Conservation (phyloP, 2,113 vertebrate genomes). For the Amblyornis subalaris region DNA sequence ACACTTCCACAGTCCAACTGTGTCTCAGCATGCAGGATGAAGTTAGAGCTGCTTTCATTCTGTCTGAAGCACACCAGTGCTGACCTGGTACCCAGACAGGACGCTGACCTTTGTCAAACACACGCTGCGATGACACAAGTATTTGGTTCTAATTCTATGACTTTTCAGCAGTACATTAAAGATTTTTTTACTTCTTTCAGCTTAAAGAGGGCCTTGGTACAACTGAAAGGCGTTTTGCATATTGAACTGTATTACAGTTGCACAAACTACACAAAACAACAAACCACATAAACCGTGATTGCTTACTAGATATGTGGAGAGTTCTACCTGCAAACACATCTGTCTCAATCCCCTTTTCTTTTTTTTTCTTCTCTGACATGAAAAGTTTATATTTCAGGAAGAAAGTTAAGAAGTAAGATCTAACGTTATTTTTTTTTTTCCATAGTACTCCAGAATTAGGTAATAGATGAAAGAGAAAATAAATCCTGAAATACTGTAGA, state of each 20-base stretch:
- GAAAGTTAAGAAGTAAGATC: not conserved
- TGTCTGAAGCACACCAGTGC: not conserved
- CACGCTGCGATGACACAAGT: not conserved
- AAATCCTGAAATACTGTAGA: not conserved
- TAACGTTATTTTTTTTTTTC: not conserved
- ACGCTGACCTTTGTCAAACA: not conserved
- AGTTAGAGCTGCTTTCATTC: not conserved
- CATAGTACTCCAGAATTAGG: not conserved
- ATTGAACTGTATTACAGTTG: not conserved
- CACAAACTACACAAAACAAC: not conserved
- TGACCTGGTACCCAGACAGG: not conserved
- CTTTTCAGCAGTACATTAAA: not conserved
- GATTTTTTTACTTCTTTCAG: not conserved
- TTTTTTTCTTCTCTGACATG: not conserved
- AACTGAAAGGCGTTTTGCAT: not conserved
- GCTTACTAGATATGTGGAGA: not conserved
- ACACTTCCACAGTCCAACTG: not conserved
- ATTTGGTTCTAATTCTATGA: not conserved
- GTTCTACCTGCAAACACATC: not conserved
- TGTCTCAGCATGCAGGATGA: not conserved
- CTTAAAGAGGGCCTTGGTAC: accelerated
- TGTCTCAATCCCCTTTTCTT: not conserved
- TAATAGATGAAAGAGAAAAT: not conserved
- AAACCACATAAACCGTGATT: not conserved
- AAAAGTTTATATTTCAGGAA: not conserved